These are phyloP conservation scores for Hycleus cichorii DNA, from an alignment of 1,140 invertebrate genomes.

Conservation along the genomic window DNA sequence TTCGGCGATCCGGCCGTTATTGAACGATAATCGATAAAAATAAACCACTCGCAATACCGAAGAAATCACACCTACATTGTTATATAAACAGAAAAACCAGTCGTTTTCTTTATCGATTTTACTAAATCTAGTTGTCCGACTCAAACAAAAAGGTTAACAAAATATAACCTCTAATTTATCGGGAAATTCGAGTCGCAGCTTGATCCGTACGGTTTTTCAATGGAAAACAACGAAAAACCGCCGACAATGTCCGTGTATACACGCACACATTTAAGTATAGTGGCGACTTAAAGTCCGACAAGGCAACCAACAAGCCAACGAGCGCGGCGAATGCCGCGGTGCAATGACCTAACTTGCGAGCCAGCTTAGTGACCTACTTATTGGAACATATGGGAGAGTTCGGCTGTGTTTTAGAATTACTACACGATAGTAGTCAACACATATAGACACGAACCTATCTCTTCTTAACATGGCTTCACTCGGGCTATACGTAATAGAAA, in stretches of 20 bases:
- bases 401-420: slow-evolving; percentile 16
- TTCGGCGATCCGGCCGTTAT: no score
- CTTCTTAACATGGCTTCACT: slow-evolving; percentile 11
- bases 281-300: slow-evolving; percentile 31
- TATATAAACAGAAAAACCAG: background rate
- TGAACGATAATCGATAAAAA: no score
- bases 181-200: no score
- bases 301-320: slow-evolving; percentile 25
- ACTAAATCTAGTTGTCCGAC: no score
- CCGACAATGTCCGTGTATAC: background rate
- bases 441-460: slow-evolving; percentile 5
- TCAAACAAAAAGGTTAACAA: no score
- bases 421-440: no score
- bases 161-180: no score
- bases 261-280: slow-evolving; percentile 8
- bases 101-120: background rate
- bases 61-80: no score
- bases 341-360: slow-evolving; percentile 40
- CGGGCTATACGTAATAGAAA: no score
- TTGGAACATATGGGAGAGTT: slow-evolving; percentile 32
- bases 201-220: no score
- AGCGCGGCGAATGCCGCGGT: slow-evolving; percentile 19
- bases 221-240: no score
- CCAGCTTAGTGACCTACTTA: slow-evolving; percentile 42
- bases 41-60: no score